These are phyloP conservation scores for Menura novaehollandiae DNA, from an alignment of 2,113 vertebrate genomes.

Conservation along the genomic window DNA sequence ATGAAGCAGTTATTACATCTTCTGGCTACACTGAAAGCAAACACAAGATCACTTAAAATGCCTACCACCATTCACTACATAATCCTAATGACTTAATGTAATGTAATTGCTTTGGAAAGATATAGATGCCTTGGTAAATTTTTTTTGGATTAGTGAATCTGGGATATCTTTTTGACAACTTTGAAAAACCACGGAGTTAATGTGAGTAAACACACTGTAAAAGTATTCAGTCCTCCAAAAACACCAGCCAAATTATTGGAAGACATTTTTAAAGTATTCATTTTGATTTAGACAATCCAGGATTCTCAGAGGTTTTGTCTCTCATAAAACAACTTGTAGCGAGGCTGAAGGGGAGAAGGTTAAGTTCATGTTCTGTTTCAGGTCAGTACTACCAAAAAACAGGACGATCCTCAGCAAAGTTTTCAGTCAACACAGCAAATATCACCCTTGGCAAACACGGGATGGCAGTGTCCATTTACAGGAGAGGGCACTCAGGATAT, in stretches of 20 bases:
- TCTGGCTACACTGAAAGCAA: neutral
- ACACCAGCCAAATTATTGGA: neutral
- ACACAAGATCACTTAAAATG: neutral
- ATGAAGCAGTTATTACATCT: neutral
- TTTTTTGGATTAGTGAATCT: neutral
- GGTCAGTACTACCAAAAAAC: conserved; percentile 86
- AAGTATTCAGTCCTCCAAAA: neutral
- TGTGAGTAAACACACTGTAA: neutral
- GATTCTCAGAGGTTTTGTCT: neutral
- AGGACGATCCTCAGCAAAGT: conserved; percentile 76
- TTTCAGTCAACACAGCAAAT: conserved; percentile 86
- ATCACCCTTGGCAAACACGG: conserved; percentile 82
- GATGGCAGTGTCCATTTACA: conserved; percentile 87
- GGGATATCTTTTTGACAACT: neutral
- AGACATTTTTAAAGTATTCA: neutral
- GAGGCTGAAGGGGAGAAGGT: neutral
- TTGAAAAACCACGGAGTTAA: neutral
- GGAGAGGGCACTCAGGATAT: conserved; percentile 71
- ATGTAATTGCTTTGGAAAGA: neutral
- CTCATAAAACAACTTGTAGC: neutral
- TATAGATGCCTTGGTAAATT: neutral
- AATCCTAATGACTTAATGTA: neutral
- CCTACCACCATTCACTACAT: neutral
- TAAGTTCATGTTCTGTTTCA: conserved; percentile 39
- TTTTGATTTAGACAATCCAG: neutral